These are phyloP conservation scores for Crypturellus tataupa DNA, from an alignment of 2,797 vertebrate species.

Conservation along the genomic window DNA sequence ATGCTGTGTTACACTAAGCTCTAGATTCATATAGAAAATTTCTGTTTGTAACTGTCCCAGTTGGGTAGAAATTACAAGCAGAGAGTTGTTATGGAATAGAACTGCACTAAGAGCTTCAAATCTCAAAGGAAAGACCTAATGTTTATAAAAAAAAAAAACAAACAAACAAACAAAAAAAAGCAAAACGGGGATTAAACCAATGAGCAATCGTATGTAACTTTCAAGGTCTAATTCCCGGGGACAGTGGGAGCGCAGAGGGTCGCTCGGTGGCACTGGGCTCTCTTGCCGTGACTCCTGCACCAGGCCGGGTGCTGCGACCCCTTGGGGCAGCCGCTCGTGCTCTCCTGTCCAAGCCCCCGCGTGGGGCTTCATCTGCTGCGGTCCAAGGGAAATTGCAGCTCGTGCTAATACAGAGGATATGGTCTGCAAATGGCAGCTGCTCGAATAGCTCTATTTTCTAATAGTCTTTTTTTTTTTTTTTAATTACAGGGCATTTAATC, in stretches of 20 bases:
- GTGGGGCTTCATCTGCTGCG: background rate
- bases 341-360: background rate
- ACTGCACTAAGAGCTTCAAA: background rate
- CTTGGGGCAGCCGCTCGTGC: background rate
- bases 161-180: conserved; percentile 1
- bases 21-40: background rate
- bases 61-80: background rate
- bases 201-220: background rate
- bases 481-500: background rate
- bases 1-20: background rate
- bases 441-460: background rate
- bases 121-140: background rate
- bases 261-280: background rate
- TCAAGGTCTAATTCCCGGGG: conserved; percentile 6
- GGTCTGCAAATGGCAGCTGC: background rate
- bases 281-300: background rate
- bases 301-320: background rate
- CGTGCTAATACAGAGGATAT: background rate
- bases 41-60: background rate
- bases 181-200: background rate
- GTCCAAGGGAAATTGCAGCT: background rate
- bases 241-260: background rate
- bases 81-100: background rate
- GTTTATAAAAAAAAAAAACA: background rate
- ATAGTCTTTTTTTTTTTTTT: background rate